phyloP scores from a whole-genome alignment of 1,140 invertebrate genomes.

The Drosophila truncata region DNA sequence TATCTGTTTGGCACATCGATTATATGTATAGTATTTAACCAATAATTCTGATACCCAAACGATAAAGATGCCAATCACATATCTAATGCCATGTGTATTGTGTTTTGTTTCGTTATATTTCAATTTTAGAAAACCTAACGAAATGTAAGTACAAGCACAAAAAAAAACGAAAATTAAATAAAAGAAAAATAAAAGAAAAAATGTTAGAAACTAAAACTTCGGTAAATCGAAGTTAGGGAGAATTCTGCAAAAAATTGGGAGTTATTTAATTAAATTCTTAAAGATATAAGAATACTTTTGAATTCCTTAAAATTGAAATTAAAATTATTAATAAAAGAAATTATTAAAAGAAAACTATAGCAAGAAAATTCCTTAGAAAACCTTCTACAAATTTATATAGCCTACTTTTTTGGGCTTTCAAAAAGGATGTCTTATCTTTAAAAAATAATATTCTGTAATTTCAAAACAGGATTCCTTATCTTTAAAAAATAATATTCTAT shows the following conservation, averaged over 20 bases:
- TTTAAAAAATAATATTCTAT: too few species aligned
- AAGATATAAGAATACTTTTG: background rate
- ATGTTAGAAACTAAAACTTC: background rate
- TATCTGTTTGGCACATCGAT: background rate
- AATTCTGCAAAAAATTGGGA: constrained; percentile 1
- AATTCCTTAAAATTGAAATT: too few species aligned
- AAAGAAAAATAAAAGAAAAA: background rate
- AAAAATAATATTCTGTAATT: background rate
- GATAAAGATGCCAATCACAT: constrained; percentile 38
- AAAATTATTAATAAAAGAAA: background rate
- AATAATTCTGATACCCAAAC: constrained; percentile 8
- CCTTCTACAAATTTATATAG: fast-evolving
- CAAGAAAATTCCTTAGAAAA: background rate
- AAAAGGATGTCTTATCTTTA: too few species aligned
- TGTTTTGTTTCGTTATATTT: constrained; percentile 76
- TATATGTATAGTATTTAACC: background rate
- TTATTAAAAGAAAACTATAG: background rate
- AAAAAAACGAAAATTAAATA: background rate
- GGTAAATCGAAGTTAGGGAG: background rate
- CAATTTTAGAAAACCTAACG: constrained; percentile 65
- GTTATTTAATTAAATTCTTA: background rate
- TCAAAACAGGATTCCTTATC: too few species aligned
- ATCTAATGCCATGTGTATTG: constrained; percentile 71
- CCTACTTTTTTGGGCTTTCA: background rate
- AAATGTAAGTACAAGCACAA: constrained; percentile 69